Evolutionary conservation across 1,140 invertebrate species (phyloP).

Genomic region (Drosophila pachea): DNA sequence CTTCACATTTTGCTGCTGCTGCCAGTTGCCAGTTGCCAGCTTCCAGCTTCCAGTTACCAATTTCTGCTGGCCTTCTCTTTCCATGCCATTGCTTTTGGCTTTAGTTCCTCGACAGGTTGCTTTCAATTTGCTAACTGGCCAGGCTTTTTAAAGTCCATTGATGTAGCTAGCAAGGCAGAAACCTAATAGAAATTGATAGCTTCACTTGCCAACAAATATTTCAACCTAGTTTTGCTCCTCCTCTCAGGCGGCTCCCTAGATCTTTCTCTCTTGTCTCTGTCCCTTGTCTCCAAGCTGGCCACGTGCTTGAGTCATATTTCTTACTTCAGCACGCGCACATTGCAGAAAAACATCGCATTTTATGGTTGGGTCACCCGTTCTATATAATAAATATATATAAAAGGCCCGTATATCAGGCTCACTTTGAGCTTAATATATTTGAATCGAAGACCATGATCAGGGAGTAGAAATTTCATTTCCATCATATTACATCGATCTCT

Average conservation of each 20-base stretch:
- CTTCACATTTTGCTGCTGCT: constrained; percentile 42
- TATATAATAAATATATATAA: constrained; percentile 38
- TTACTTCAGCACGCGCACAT: constrained; percentile 66
- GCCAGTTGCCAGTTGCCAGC: not conserved
- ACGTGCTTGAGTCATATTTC: constrained; percentile 64
- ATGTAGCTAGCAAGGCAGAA: constrained; percentile 19
- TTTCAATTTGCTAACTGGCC: constrained; percentile 47
- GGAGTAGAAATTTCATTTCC: constrained; percentile 55
- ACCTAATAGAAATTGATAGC: constrained; percentile 72
- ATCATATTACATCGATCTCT: constrained; percentile 21
- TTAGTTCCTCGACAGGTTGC: constrained; percentile 34
- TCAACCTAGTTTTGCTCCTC: not conserved
- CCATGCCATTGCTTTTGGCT: constrained; percentile 24
- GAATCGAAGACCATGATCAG: constrained; percentile 36
- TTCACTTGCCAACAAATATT: constrained; percentile 28
- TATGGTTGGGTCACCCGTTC: constrained; percentile 50
- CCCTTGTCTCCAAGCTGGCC: constrained; percentile 26
- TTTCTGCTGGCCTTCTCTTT: not conserved
- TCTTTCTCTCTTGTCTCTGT: not conserved
- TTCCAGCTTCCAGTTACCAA: constrained; percentile 27
- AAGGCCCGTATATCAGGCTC: constrained; percentile 18
- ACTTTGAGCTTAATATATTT: constrained; percentile 52
- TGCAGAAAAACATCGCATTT: constrained; percentile 65
- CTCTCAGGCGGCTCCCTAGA: not conserved
- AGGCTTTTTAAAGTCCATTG: constrained; percentile 55